Base-by-base conservation (phyloP, 1,140 invertebrate genomes). In the Thrips palmi region DNA sequence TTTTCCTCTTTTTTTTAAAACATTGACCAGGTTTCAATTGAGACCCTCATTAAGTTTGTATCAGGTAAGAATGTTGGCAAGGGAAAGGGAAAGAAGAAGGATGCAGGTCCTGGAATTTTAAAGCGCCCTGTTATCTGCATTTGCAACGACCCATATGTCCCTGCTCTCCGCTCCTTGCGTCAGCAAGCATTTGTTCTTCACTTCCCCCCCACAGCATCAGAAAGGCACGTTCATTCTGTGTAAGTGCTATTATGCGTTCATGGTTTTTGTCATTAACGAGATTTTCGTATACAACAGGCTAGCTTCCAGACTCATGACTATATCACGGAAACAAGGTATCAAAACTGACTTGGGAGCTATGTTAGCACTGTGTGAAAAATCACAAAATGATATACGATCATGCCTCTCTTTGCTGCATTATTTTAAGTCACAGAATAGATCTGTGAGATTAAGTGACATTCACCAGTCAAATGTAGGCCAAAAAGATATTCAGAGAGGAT, bases 101-200 rank as follows among this genome's bases (percentile, higher is more conserved):
- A 63, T 46, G 31, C 58, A 49, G 53, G 63, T 49, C 58, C 46
- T 23, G 56, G 53, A 41, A 55, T 74, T 43, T 59, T 83, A 31
- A 66, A 70, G 37, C 59, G 92, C 44, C 92, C 92, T 1, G 75
- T 97, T 7, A 88, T 97, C 47, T 94, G 89, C 55, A 96, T 97
- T 47, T 97, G 92, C 52, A 97, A 97, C 59, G 89, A 97, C 52
- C 63, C 81, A 47, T 94, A 93, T 55, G 76, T 77, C 11, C 77
- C 87, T 23, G 74, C 89, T 0, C 61, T 97, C 36, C 67, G 86
- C 52, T 74, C 66, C 34, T 56, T 76, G 1, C 48, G 80, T 38
- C 76, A 81, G 49, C 63, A 71, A 19, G 71, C 83, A 1, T 68
- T 87, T 39, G 63, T 86, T 12, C 59, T 91, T 12, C 71, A 67